These are phyloP conservation scores for Minunthozetes semirufus DNA, from an alignment of 2,888 invertebrate species.

Conservation along the genomic window DNA sequence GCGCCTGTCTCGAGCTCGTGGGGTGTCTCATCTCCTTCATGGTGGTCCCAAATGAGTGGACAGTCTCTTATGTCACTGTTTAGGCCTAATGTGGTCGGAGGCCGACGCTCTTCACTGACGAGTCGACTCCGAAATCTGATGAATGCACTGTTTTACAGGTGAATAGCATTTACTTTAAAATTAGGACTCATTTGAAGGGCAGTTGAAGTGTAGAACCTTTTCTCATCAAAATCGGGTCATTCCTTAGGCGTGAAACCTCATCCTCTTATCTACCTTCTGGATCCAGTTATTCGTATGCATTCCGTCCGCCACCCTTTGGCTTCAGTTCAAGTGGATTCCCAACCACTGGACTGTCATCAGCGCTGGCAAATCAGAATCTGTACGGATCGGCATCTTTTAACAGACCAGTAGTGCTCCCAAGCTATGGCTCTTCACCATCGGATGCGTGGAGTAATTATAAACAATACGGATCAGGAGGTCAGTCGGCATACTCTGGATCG, in stretches of 20 bases:
- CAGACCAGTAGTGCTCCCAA: conserved; percentile 35
- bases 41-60: background rate
- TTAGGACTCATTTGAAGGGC: conserved; percentile 9
- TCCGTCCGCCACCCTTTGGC: conserved; percentile 35
- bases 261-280: conserved; percentile 30
- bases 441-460: conserved; percentile 32
- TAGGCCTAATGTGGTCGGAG: background rate
- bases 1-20: background rate
- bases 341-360: conserved; percentile 2
- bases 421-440: background rate
- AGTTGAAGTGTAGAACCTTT: background rate
- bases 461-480: conserved; percentile 10
- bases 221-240: conserved; percentile 14
- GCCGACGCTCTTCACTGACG: conserved; percentile 36
- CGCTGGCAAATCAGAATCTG: background rate
- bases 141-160: conserved; percentile 37
- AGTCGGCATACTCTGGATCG: background rate
- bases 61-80: conserved; percentile 20
- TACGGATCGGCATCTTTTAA: conserved; percentile 31
- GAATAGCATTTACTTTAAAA: conserved; percentile 3
- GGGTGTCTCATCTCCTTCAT: background rate
- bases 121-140: conserved; percentile 35
- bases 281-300: conserved; percentile 36
- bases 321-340: conserved; percentile 8
- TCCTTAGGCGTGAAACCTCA: conserved; percentile 32